Base-by-base conservation (phyloP, 2,113 vertebrate species). In the Isurus oxyrinchus region DNA sequence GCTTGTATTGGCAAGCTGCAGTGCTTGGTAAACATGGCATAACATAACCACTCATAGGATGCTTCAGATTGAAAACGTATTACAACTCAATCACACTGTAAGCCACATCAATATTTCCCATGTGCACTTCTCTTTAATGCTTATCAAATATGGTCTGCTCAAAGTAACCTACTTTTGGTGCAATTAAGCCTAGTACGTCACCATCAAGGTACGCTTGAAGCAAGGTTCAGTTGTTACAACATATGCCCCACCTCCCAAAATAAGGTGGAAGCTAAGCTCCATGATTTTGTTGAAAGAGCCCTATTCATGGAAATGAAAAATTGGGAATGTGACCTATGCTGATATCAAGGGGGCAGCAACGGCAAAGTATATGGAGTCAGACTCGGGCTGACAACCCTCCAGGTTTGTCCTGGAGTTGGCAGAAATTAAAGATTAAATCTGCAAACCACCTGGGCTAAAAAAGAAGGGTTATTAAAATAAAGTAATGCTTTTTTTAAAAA, bases 191-290 rank as follows among this genome's bases (percentile, higher is more conserved):
- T 14, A 84, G 40, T 84, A 21, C 19, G 14, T 84, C n/a, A 84
- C 81, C 81, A 84, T 44, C n/a, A 94, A 94, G n/a, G n/a, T 91
- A 59, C 14, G 55, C 31, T 59, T 91, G 88, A 94, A 94, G 59
- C 40, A 40, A 63, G n/a, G 40, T 10, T 40, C 57, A 35, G 16
- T 93, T 93, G 13, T 93, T 63, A 57, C 8, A 55, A 57, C 57
- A 61, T n/a, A 61, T 35, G 55, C 14, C 23, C 59, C 57, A 63
- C 35, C 90, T 94, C 7, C 59, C n/a, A 61, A 84, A 94, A 40
- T 63, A 63, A 61, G 35, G 57, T 59, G 35, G 5, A 59, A 93
- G 57, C 11, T 84, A 40, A 66, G 59, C n/a, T 35, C 31, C 14
- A 63, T 23, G 59, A 40, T 61, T 91, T 91, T 94, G 90, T 10